These are phyloP conservation scores for Andrena bucephala DNA, from an alignment of 2,888 invertebrate genomes.

Conservation along the genomic window DNA sequence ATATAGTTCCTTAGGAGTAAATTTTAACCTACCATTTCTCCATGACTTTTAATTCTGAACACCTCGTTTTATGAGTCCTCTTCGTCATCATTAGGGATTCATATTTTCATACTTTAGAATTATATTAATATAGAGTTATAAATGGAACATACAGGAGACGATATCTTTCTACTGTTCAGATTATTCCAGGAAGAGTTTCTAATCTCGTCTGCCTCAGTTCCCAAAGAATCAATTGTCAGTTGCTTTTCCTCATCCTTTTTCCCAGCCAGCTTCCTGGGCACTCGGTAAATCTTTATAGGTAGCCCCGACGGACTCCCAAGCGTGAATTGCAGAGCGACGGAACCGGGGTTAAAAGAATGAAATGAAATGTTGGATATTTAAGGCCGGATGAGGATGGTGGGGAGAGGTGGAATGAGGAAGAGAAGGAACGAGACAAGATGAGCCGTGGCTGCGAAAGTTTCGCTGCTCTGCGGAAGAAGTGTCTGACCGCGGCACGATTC, in stretches of 20 bases:
- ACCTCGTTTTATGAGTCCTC: neutral
- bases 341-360: conserved; percentile 37
- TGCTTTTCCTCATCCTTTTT: too few relatives aligned
- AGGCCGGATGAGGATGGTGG: conserved; percentile 31
- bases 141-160: too few relatives aligned
- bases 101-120: neutral
- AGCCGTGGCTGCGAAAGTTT: conserved; percentile 63
- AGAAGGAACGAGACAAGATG: conserved; percentile 50
- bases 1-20: neutral
- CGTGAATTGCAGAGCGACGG: conserved; percentile 40
- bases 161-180: neutral
- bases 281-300: conserved; percentile 22
- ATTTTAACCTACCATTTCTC: neutral
- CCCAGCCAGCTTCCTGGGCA: neutral
- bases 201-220: neutral
- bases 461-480: conserved; percentile 66
- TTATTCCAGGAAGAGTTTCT: neutral
- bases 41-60: neutral
- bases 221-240: neutral
- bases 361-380: conserved; percentile 58
- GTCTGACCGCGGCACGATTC: conserved; percentile 80
- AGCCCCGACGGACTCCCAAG: conserved; percentile 24
- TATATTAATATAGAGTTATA: neutral
- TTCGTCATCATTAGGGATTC: too few relatives aligned
- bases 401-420: neutral